Percentiles rank a stretch among this genome's conserved stretches.
Evolutionary conservation across 1,140 invertebrate species (phyloP).

Genomic region (Helicorthomorpha holstii): DNA sequence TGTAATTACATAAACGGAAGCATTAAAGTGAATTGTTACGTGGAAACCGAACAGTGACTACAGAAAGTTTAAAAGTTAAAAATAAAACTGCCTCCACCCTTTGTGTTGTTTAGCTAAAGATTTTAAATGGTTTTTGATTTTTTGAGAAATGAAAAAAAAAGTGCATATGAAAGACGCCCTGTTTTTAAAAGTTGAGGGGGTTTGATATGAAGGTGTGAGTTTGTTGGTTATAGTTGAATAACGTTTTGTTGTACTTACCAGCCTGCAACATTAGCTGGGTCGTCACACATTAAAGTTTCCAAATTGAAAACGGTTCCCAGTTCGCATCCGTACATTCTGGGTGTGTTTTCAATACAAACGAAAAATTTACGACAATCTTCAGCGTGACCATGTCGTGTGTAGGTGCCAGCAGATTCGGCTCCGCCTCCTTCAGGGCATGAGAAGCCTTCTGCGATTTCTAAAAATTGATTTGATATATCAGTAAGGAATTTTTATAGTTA

Average conservation of each 20-base stretch:
- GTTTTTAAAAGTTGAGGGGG: too few species aligned
- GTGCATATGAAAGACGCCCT: too few species aligned
- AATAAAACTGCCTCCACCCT: too few species aligned
- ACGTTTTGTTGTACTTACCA: slow-evolving; percentile 47
- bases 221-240: not conserved
- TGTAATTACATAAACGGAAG: too few species aligned
- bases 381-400: slow-evolving; percentile 84
- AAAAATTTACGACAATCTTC: slow-evolving; percentile 91
- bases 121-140: too few species aligned
- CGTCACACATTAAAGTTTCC: slow-evolving; percentile 77
- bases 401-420: slow-evolving; percentile 46
- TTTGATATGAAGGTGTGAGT: not conserved
- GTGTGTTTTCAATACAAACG: slow-evolving; percentile 63
- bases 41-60: too few species aligned
- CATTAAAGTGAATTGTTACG: too few species aligned
- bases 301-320: slow-evolving; percentile 85
- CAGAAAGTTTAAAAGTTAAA: too few species aligned
- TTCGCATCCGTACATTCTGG: slow-evolving; percentile 84
- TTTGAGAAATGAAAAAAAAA: too few species aligned
- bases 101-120: too few species aligned
- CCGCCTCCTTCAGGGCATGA: slow-evolving; percentile 56
- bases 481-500: not conserved
- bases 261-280: slow-evolving; percentile 81
- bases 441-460: slow-evolving; percentile 64
- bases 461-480: too few species aligned